A percentile compares a stretch with the other conserved stretches of the same genome.
Conservation (phyloP, 2,113 vertebrate species). For the Heterochromis multidens region DNA sequence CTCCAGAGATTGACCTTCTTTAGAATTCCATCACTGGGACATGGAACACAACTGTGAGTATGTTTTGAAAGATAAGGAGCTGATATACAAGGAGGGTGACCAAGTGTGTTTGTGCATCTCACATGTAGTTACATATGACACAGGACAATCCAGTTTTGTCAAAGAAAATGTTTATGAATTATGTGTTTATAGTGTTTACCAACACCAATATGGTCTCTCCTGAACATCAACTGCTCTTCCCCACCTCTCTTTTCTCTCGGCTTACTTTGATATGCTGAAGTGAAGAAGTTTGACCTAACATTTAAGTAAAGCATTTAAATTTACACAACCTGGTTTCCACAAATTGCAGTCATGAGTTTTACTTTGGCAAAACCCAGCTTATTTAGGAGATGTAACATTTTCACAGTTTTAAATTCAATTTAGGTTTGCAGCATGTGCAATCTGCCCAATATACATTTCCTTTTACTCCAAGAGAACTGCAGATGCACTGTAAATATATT, state of each 20-base stretch:
- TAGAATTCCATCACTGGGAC: slow-evolving; percentile 49
- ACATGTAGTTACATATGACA: slow-evolving; percentile 4
- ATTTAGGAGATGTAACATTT: background rate
- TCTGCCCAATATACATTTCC: background rate
- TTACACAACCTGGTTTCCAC: background rate
- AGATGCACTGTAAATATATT: background rate
- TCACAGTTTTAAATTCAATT: background rate
- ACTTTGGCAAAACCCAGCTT: background rate
- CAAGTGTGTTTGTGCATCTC: slow-evolving; percentile 5
- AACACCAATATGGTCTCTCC: background rate
- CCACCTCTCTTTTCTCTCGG: background rate
- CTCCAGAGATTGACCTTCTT: slow-evolving; percentile 58
- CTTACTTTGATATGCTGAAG: background rate
- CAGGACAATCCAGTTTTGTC: background rate
- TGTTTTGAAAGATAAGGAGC: slow-evolving; percentile 61
- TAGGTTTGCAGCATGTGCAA: background rate
- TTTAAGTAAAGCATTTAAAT: background rate
- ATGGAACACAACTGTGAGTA: slow-evolving; percentile 41
- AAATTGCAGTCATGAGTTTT: background rate
- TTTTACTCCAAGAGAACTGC: background rate
- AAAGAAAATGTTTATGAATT: background rate
- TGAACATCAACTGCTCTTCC: background rate
- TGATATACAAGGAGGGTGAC: slow-evolving; percentile 28
- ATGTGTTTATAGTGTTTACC: background rate
- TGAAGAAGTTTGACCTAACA: slow-evolving; percentile 8